Evolutionary conservation across 2,888 invertebrate genomes (phyloP).

Genomic region (Dascillus cervinus): DNA sequence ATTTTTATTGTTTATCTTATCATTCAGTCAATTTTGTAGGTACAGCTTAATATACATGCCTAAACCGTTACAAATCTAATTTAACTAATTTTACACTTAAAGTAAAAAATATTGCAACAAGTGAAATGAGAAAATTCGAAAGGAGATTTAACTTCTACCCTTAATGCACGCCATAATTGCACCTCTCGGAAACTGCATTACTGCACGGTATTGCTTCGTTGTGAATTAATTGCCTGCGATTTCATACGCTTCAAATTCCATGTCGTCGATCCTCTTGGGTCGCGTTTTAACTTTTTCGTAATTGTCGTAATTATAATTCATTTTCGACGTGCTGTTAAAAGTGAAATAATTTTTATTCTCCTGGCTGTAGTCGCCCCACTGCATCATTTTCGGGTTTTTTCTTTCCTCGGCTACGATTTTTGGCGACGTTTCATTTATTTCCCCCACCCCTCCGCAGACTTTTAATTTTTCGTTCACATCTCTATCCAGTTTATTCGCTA

Average conservation of each 20-base stretch:
- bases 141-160: too few species aligned
- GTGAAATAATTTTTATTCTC: slow-evolving; percentile 21
- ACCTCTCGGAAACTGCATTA: too few species aligned
- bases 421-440: slow-evolving; percentile 28
- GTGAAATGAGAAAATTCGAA: too few species aligned
- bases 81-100: too few species aligned
- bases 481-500: slow-evolving; percentile 1
- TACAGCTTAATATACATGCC: too few species aligned
- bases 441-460: slow-evolving; percentile 6
- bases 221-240: too few species aligned
- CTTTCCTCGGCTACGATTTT: slow-evolving; percentile 46
- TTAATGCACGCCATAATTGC: too few species aligned
- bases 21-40: too few species aligned
- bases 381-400: slow-evolving; percentile 30
- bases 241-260: slow-evolving; percentile 65
- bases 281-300: slow-evolving; percentile 49
- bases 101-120: too few species aligned
- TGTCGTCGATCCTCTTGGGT: slow-evolving; percentile 65
- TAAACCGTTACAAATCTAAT: too few species aligned
- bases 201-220: too few species aligned
- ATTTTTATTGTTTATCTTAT: too few species aligned
- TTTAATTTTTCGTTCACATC: slow-evolving; percentile 7
- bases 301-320: slow-evolving; percentile 35
- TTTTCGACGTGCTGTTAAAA: slow-evolving; percentile 21
- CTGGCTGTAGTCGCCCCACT: slow-evolving; percentile 21